Evolutionary conservation across 1,140 invertebrate species (phyloP).

Genomic region (Bilobella aurantiaca): DNA sequence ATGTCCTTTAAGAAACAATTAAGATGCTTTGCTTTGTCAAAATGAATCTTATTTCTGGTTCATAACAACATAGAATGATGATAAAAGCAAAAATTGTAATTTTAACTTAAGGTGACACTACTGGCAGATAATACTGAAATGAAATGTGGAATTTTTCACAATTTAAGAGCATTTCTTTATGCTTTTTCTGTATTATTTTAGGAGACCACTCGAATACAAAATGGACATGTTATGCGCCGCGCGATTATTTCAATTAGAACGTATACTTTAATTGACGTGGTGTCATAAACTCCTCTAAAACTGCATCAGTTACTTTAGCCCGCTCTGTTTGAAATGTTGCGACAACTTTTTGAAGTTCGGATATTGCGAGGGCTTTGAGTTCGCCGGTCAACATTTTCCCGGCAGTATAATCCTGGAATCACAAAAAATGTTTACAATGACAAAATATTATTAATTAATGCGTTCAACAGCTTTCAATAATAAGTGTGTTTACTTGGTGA

Average conservation of each 20-base stretch:
- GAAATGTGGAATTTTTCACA: no score
- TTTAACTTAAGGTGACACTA: no score
- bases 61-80: no score
- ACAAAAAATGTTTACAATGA: conserved; percentile 7
- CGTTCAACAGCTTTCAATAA: conserved; percentile 11
- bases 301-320: conserved; percentile 49
- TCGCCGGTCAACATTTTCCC: conserved; percentile 56
- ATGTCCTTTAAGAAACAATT: no score
- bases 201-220: no score
- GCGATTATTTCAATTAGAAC: neutral
- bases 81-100: no score
- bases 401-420: conserved; percentile 48
- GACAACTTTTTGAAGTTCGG: conserved; percentile 48
- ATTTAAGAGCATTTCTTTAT: no score
- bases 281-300: conserved; percentile 50
- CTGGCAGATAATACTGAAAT: no score
- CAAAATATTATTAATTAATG: conserved; percentile 3
- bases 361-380: conserved; percentile 53
- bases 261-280: conserved; percentile 45
- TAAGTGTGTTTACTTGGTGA: conserved; percentile 47
- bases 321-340: conserved; percentile 47
- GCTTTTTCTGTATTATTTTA: no score
- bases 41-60: no score
- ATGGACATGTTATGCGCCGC: no score
- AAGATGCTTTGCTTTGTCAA: no score